Evolutionary conservation across 1,140 invertebrate genomes (phyloP).

Genomic region (Metopolophium dirhodum): DNA sequence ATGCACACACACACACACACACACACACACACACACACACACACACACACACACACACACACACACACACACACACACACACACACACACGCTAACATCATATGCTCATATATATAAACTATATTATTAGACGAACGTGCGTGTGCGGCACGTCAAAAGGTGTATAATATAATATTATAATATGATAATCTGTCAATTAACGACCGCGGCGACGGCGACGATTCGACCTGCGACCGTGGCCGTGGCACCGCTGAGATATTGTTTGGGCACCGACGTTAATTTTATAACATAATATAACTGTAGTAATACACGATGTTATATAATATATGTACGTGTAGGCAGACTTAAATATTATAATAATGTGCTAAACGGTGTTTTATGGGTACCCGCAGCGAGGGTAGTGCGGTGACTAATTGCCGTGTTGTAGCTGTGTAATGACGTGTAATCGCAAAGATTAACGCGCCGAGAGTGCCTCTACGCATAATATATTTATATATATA

Average conservation of each 20-base stretch:
- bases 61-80: too few species aligned
- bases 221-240: not conserved
- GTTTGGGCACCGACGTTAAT: not conserved
- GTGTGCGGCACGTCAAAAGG: constrained; percentile 1
- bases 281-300: not conserved
- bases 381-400: not conserved
- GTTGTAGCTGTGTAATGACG: not conserved
- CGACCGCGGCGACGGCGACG: not conserved
- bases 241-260: not conserved
- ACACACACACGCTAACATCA: not conserved
- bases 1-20: not conserved
- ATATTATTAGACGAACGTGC: not conserved
- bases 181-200: not conserved
- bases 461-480: not conserved
- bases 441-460: not conserved
- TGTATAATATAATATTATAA: not conserved
- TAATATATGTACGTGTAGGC: not conserved
- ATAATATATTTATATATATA: too few species aligned
- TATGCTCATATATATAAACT: not conserved
- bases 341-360: not conserved
- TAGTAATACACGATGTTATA: not conserved
- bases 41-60: too few species aligned
- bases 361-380: not conserved
- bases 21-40: too few species aligned
- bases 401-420: not conserved